Conservation (phyloP, 2,797 vertebrate species). For the Potorous gilbertii region DNA sequence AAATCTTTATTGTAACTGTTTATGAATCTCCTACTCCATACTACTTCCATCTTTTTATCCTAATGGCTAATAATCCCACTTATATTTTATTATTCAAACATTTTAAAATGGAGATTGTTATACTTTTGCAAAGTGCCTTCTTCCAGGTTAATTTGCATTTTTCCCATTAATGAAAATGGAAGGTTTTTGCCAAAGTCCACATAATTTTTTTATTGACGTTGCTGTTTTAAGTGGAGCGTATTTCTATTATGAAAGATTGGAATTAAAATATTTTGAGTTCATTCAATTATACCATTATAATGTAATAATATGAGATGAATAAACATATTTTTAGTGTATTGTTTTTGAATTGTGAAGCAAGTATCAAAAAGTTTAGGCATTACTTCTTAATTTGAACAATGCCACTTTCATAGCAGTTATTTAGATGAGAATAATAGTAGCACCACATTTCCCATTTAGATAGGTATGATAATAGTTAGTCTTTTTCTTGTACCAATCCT, state of each 20-base stretch:
- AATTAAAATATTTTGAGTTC: slow-evolving; percentile 62
- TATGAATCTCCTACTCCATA: slow-evolving; percentile 30
- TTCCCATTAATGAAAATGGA: slow-evolving; percentile 34
- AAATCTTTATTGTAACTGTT: slow-evolving; percentile 28
- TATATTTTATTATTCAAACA: not conserved
- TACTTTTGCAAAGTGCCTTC: slow-evolving; percentile 46
- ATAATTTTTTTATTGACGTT: slow-evolving; percentile 51
- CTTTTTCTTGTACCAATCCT: not conserved
- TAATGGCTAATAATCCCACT: not conserved
- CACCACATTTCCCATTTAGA: not conserved
- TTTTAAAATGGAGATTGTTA: not conserved
- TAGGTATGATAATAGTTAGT: not conserved
- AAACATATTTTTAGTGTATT: slow-evolving; percentile 59
- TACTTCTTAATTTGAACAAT: slow-evolving; percentile 53
- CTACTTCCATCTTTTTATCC: not conserved
- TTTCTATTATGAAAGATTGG: slow-evolving; percentile 50
- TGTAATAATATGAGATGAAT: slow-evolving; percentile 53
- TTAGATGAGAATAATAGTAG: not conserved
- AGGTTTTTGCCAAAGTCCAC: slow-evolving; percentile 42
- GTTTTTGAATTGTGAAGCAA: slow-evolving; percentile 64
- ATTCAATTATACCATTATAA: slow-evolving; percentile 36
- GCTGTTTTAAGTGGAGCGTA: slow-evolving; percentile 44
- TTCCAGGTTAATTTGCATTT: not conserved
- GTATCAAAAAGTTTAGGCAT: slow-evolving; percentile 58
- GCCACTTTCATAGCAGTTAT: slow-evolving; percentile 16